These are phyloP conservation scores for Scolopax bukidnonensis DNA, from an alignment of 2,797 vertebrate genomes.

Conservation along the genomic window DNA sequence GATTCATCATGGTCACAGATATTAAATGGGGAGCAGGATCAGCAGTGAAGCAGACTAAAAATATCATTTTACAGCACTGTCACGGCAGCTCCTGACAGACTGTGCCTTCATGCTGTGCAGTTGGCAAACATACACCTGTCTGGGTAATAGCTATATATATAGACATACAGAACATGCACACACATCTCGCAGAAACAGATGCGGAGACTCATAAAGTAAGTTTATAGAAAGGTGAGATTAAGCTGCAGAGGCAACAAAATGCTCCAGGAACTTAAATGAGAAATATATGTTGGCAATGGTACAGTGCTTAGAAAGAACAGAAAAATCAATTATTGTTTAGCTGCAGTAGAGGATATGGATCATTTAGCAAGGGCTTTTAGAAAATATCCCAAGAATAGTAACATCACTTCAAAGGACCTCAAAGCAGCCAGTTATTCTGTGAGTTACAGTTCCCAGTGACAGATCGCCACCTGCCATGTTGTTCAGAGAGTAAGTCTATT, in stretches of 20 bases:
- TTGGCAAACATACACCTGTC: neutral
- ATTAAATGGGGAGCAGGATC: neutral
- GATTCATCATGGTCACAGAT: neutral
- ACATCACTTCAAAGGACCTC: neutral
- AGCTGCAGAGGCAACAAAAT: constrained; percentile 52
- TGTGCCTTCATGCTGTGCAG: neutral
- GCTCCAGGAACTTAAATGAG: constrained; percentile 47
- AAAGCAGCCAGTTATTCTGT: neutral
- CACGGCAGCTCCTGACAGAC: neutral
- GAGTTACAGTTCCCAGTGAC: neutral
- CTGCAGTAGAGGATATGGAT: constrained; percentile 36
- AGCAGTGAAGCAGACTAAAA: neutral
- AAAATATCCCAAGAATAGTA: constrained; percentile 45
- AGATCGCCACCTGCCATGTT: neutral
- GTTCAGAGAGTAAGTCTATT: neutral
- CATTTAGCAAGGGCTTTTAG: constrained; percentile 38
- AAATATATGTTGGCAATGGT: constrained; percentile 47
- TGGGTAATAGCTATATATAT: neutral
- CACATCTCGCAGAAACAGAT: neutral
- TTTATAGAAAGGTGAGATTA: constrained; percentile 52
- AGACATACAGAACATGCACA: neutral
- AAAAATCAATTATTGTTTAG: constrained; percentile 64
- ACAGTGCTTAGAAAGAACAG: constrained; percentile 52
- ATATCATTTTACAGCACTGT: constrained; percentile 7
- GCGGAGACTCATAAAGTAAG: constrained; percentile 28